Evolutionary conservation across 2,888 invertebrate species (phyloP).

Genomic region (Lamellibrachia columna): DNA sequence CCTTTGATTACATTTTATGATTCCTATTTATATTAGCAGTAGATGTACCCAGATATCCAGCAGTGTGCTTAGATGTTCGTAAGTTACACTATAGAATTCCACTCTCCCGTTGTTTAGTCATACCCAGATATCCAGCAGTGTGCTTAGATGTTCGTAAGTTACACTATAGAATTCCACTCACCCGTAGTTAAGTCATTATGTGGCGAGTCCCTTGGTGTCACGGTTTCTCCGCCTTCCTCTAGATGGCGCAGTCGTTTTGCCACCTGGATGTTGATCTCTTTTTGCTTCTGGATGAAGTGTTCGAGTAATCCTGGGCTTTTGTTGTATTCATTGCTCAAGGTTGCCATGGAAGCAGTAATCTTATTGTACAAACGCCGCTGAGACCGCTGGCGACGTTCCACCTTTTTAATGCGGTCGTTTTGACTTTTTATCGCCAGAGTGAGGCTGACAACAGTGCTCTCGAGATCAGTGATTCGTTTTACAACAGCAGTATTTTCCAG

Average conservation of each 20-base stretch:
- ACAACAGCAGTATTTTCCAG: not conserved
- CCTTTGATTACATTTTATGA: no score
- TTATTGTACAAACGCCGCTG: not conserved
- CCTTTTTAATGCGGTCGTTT: not conserved
- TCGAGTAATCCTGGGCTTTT: not conserved
- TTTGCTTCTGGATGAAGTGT: not conserved
- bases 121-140: not conserved
- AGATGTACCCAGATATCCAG: not conserved
- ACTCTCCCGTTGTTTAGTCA: not conserved
- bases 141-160: not conserved
- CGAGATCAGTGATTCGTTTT: not conserved
- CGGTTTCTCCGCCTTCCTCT: not conserved
- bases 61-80: not conserved
- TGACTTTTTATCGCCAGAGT: not conserved
- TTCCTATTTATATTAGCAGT: no score
- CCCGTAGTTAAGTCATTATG: not conserved
- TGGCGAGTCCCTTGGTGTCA: not conserved
- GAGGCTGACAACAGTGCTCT: not conserved
- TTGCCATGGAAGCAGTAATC: not conserved
- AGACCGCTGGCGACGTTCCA: not conserved
- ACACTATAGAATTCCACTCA: not conserved
- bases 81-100: not conserved
- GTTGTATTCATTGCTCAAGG: not conserved
- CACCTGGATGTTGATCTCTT: slow-evolving; percentile 1
- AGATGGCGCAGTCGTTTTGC: not conserved